Percentiles rank a stretch among this genome's conserved stretches.
Conservation (phyloP, 2,797 vertebrate species). For the Propithecus perrieri region DNA sequence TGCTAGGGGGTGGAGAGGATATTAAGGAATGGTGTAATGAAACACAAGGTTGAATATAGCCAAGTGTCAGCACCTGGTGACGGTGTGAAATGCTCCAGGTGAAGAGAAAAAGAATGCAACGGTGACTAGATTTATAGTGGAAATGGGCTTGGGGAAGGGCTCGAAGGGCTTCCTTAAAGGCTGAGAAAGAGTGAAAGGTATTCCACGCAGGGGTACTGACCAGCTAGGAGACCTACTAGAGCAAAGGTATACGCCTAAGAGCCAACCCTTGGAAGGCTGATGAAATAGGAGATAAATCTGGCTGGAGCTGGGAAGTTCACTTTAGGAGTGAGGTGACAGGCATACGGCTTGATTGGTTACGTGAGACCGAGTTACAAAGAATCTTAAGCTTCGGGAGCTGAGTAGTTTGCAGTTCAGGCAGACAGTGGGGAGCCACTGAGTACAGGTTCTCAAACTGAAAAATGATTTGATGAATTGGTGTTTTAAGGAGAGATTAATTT, state of each 20-base stretch:
- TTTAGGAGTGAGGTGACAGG: background rate
- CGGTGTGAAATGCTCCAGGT: background rate
- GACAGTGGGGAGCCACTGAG: background rate
- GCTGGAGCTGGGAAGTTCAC: background rate
- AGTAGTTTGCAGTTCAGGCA: background rate
- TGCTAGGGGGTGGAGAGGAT: background rate
- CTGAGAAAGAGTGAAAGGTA: background rate
- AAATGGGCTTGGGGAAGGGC: background rate
- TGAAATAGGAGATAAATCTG: background rate
- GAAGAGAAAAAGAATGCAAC: background rate
- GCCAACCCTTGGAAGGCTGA: background rate
- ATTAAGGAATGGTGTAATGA: background rate
- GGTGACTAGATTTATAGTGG: background rate
- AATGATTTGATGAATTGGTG: background rate
- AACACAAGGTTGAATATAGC: background rate
- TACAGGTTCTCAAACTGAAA: background rate
- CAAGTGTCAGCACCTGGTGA: fast-evolving
- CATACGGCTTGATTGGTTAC: background rate
- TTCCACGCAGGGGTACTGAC: background rate
- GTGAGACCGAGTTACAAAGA: background rate
- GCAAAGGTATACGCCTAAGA: background rate
- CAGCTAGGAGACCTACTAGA: background rate
- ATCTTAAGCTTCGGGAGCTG: background rate
- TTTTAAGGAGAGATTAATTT: background rate
- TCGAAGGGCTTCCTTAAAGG: background rate